Evolutionary conservation across 2,888 invertebrate genomes (phyloP).

Genomic region (Macropis europaea): DNA sequence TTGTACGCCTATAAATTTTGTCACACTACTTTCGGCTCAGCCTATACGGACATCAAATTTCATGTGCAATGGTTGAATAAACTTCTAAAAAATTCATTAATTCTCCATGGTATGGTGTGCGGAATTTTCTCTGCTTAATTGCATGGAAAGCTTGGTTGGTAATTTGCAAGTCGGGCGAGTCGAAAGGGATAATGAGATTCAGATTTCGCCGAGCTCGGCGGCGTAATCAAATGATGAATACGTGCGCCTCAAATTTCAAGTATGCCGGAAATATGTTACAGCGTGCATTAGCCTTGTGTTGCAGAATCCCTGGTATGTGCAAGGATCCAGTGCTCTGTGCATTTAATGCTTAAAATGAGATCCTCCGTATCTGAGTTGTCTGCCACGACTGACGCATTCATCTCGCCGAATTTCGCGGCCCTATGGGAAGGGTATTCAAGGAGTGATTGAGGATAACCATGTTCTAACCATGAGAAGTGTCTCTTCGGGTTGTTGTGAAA

Average conservation of each 20-base stretch:
- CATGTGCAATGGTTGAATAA: no score
- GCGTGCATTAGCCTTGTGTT: constrained; percentile 15
- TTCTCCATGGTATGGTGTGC: no score
- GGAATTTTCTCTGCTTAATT: not conserved
- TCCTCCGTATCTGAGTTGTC: constrained; percentile 23
- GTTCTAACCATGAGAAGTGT: not conserved
- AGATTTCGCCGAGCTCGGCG: not conserved
- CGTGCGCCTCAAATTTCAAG: not conserved
- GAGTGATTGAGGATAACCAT: not conserved
- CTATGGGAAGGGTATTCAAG: not conserved
- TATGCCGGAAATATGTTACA: constrained; percentile 13
- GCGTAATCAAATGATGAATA: not conserved
- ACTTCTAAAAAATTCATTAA: no score
- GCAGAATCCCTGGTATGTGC: constrained; percentile 6
- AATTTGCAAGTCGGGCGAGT: no score
- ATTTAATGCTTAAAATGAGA: constrained; percentile 30
- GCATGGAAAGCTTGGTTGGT: not conserved
- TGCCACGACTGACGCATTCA: constrained; percentile 13
- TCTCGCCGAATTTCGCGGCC: not conserved
- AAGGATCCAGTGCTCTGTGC: not conserved
- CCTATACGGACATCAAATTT: no score
- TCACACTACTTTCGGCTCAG: no score
- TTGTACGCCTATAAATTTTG: no score
- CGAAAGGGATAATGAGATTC: not conserved
- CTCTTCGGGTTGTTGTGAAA: no score